A percentile compares a stretch with the other conserved stretches of the same genome.
Conservation (phyloP, 2,888 invertebrate species). For the Neoitamus cyanurus region DNA sequence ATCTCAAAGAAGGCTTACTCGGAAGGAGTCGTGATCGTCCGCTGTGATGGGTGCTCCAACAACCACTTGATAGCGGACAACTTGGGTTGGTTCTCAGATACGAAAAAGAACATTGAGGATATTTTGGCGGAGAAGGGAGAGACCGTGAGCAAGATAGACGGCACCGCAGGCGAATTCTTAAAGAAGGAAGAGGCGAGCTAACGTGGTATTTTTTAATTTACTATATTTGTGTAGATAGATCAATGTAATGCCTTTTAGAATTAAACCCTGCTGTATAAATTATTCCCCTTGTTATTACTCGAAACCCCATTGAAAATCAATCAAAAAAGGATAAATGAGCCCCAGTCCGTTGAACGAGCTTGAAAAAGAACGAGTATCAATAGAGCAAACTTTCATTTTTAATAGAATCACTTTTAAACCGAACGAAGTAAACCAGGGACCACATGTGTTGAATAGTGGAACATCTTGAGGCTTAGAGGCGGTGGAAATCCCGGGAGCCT, state of each 20-base stretch:
- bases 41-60: slow-evolving; percentile 87
- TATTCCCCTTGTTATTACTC: too few relatives aligned
- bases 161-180: not conserved
- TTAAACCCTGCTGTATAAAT: not conserved
- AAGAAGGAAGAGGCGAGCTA: not conserved
- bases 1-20: slow-evolving; percentile 86
- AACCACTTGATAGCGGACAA: slow-evolving; percentile 97
- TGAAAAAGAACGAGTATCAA: too few relatives aligned
- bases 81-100: slow-evolving; percentile 91
- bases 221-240: not conserved
- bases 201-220: not conserved
- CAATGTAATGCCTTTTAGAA: not conserved
- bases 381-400: too few relatives aligned
- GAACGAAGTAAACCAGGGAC: too few relatives aligned
- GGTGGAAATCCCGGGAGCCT: too few relatives aligned
- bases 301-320: too few relatives aligned
- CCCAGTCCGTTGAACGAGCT: too few relatives aligned
- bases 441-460: too few relatives aligned
- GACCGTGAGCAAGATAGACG: slow-evolving; percentile 71
- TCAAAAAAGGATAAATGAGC: too few relatives aligned
- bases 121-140: slow-evolving; percentile 91
- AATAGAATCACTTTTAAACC: too few relatives aligned
- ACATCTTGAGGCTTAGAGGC: too few relatives aligned
- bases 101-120: slow-evolving; percentile 88
- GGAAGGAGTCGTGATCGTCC: slow-evolving; percentile 91